These are phyloP conservation scores for Laterallus jamaicensis DNA, from an alignment of 2,113 vertebrate genomes.

Conservation along the genomic window DNA sequence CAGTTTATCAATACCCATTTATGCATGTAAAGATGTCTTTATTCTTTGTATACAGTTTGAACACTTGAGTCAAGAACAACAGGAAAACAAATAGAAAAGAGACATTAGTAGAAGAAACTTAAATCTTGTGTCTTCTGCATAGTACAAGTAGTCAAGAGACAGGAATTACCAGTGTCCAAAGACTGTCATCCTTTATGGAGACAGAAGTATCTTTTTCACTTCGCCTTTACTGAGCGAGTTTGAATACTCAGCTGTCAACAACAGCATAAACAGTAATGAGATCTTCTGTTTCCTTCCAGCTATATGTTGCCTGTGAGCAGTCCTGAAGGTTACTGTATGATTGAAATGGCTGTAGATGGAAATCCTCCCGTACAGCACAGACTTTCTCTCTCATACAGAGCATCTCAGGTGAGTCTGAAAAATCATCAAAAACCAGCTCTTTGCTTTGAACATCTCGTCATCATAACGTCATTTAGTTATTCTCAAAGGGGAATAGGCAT, in stretches of 20 bases:
- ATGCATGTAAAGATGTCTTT: neutral
- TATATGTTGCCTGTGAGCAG: conserved; percentile 76
- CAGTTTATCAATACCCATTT: conserved; percentile 32
- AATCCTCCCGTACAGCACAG: conserved; percentile 69
- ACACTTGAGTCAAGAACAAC: neutral
- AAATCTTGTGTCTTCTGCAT: neutral
- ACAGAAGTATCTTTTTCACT: neutral
- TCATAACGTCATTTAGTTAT: neutral
- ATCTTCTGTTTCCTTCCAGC: conserved; percentile 76
- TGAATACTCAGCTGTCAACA: conserved; percentile 52
- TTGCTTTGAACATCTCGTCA: neutral
- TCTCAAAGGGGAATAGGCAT: neutral
- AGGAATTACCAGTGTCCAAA: neutral
- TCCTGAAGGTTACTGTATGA: conserved; percentile 76
- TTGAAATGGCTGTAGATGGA: conserved; percentile 82
- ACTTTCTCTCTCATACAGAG: conserved; percentile 52
- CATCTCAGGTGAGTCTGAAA: conserved; percentile 76
- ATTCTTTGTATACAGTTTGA: conserved; percentile 26
- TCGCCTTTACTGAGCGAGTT: neutral
- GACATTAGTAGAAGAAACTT: neutral
- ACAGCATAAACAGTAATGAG: conserved; percentile 51
- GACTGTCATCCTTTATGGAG: neutral
- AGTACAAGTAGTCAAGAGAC: neutral
- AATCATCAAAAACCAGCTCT: neutral
- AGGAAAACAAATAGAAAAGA: conserved; percentile 11